Percentiles rank a stretch among this genome's conserved stretches.
Evolutionary conservation across 2,113 vertebrate species (phyloP).

Genomic region (Desmodus rotundus): DNA sequence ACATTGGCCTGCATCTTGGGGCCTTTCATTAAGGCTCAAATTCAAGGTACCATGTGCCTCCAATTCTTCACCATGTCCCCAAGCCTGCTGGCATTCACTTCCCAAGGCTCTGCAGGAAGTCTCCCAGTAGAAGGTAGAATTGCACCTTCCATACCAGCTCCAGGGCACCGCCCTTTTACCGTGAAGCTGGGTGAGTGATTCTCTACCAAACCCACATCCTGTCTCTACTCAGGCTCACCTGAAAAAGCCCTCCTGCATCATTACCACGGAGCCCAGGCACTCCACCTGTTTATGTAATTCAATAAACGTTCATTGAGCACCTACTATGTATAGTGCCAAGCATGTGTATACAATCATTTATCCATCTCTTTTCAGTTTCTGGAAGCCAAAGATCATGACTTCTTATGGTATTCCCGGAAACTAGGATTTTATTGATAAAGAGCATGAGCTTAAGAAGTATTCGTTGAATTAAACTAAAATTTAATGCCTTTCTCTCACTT

Average conservation of each 20-base stretch:
- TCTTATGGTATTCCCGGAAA: background rate
- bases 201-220: background rate
- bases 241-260: background rate
- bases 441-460: background rate
- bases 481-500: background rate
- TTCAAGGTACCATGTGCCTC: background rate
- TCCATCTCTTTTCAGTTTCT: background rate
- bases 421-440: background rate
- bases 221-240: background rate
- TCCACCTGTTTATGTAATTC: background rate
- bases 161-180: background rate
- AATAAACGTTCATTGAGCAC: background rate
- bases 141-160: background rate
- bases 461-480: background rate
- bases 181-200: background rate
- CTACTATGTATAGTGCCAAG: background rate
- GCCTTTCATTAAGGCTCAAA: background rate
- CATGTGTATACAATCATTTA: background rate
- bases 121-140: background rate
- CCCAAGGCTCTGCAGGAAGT: background rate
- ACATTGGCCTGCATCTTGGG: background rate
- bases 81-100: background rate
- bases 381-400: background rate
- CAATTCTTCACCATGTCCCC: accelerated
- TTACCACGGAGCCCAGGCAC: background rate